Conservation (phyloP, 1,140 invertebrate species). For the Ylistrum balloti region DNA sequence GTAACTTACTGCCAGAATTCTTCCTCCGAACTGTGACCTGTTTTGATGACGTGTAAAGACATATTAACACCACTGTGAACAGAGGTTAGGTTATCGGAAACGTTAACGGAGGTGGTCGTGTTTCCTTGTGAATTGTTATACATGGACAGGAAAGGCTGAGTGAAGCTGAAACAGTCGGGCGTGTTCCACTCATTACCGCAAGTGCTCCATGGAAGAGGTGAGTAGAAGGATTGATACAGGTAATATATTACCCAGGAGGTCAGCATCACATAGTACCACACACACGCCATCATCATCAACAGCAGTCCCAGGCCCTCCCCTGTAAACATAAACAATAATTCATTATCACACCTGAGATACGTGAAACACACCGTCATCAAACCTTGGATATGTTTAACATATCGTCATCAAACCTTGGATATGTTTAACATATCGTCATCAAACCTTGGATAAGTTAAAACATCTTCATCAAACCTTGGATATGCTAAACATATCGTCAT, state of each 20-base stretch:
- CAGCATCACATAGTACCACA: constrained; percentile 80
- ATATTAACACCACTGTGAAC: background rate
- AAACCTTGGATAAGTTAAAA: no score
- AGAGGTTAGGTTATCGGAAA: background rate
- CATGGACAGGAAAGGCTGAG: background rate
- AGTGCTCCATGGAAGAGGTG: constrained; percentile 92
- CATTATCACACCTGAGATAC: no score
- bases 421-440: no score
- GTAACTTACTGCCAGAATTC: constrained; percentile 29
- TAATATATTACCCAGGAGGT: constrained; percentile 98
- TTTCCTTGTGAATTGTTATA: background rate
- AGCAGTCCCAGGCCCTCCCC: background rate
- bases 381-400: no score
- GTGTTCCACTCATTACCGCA: constrained; percentile 96
- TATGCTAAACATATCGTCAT: no score
- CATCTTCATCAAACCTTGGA: no score
- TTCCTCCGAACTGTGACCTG: background rate
- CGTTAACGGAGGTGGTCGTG: background rate
- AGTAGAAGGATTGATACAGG: constrained; percentile 83
- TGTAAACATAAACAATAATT: background rate
- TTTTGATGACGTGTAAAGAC: background rate
- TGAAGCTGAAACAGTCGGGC: constrained; percentile 31
- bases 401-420: no score
- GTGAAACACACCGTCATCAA: no score
- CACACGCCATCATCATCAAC: background rate